Base-by-base conservation (phyloP, 2,797 vertebrate species). In the Fringilla coelebs region DNA sequence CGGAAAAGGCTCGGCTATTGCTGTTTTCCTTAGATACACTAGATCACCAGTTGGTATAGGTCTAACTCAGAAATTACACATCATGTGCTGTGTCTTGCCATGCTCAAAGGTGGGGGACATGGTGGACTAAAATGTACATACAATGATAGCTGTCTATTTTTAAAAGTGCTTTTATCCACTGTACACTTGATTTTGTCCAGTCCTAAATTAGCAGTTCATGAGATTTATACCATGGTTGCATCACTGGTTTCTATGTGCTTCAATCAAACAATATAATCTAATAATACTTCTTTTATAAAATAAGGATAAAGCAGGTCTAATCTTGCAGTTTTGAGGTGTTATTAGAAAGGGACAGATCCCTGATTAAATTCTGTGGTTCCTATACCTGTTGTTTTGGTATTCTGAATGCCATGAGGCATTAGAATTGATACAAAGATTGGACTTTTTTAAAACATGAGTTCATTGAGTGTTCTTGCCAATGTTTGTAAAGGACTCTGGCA, bases 401-500 rank as follows among this genome's bases (percentile, higher is more conserved):
- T 85, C 38, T 74, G 57, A 80, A 51, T 79, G 34, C 45, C 10
- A 63, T 4, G 4, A 65, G 38, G 65, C 46, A 58, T 57, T 51
- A 54, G 18, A 83, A 32, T 68, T 93, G 32, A 83, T 61, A 72
- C 57, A 65, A 48, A 93, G 21, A 66, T 9, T 38, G 46, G 61
- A 58, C 52, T 80, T 90, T 20, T 95, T 54, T 9, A 28, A 71
- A 87, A 45, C 12, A 14, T 67, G 32, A 85, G 31, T 89, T 95
- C 45, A 28, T 13, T 32, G 32, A 48, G 20, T 60, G 67, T 57
- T 81, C 82, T 72, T 96, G 92, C 66, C 92, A 92, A 5, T 83
- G 66, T 93, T 88, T 95, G 79, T 88, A 72, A 94, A 90, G 84
- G 78, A 87, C 85, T 90, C 88, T 94, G 93, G 94, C 92, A 85